phyloP scores from a whole-genome alignment of 2,113 vertebrate genomes.

The Tonatia bakeri region DNA sequence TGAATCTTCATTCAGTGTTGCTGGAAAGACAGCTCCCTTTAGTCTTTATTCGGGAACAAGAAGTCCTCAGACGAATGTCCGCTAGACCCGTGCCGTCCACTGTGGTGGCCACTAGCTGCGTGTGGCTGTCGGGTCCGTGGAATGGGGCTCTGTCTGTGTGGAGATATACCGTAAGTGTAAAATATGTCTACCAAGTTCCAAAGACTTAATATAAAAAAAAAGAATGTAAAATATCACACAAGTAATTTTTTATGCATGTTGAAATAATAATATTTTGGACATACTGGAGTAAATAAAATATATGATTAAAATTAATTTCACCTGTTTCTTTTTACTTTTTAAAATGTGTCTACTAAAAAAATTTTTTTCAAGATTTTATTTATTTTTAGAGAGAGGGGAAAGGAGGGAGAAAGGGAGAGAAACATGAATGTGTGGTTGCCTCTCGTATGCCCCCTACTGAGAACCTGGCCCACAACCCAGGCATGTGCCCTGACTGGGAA shows the following conservation, averaged over 20 bases:
- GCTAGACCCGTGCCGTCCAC: neutral
- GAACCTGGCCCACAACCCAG: too few species aligned
- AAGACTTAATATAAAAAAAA: neutral
- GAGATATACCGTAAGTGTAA: neutral
- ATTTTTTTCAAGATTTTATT: too few species aligned
- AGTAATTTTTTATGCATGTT: neutral
- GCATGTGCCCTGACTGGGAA: too few species aligned
- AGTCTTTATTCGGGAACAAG: neutral
- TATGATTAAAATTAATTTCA: constrained; percentile 33
- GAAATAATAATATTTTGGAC: neutral
- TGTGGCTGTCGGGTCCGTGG: neutral
- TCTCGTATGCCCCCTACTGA: too few species aligned
- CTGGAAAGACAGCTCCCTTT: neutral
- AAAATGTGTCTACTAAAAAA: neutral
- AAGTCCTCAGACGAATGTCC: neutral
- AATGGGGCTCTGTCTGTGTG: neutral
- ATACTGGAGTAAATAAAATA: constrained; percentile 13
- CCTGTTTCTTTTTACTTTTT: constrained; percentile 12
- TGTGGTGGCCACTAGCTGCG: neutral
- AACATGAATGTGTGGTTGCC: too few species aligned
- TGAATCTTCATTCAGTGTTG: neutral
- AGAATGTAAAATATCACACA: neutral
- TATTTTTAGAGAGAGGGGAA: too few species aligned
- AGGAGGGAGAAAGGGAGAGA: too few species aligned
- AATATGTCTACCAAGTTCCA: neutral